Percentiles rank a stretch among this genome's conserved stretches.
phyloP scores from a whole-genome alignment of 2,797 vertebrate genomes.

The Muraenolepis orangiensis region DNA sequence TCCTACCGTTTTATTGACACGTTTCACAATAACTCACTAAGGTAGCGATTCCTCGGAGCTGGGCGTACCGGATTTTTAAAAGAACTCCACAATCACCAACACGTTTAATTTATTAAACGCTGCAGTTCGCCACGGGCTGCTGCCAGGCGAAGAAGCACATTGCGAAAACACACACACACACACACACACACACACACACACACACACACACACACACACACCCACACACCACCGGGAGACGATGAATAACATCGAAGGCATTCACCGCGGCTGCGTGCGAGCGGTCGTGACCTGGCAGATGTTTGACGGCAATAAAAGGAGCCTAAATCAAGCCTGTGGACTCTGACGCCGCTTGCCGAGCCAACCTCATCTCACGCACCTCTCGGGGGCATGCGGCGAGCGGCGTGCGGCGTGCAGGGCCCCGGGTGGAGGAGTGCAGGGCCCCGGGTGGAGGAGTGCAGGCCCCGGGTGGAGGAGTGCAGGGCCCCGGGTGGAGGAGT shows the following conservation, averaged over 20 bases:
- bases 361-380: slow-evolving; percentile 65
- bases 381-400: slow-evolving; percentile 15
- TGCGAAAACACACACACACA: slow-evolving; percentile 26
- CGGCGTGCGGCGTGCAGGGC: neutral
- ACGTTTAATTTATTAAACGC: neutral
- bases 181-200: no score
- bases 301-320: slow-evolving; percentile 65
- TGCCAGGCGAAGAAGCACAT: slow-evolving; percentile 3
- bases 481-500: no score
- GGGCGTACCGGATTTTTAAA: neutral
- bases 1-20: neutral
- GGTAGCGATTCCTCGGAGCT: neutral
- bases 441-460: no score
- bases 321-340: slow-evolving; percentile 55
- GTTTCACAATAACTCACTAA: neutral
- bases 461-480: slow-evolving; percentile 37
- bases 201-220: no score
- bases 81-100: neutral
- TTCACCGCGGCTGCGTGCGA: slow-evolving; percentile 51
- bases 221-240: slow-evolving; percentile 5
- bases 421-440: no score
- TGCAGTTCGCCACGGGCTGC: neutral
- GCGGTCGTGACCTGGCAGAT: slow-evolving; percentile 59
- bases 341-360: slow-evolving; percentile 36
- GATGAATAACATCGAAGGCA: slow-evolving; percentile 49